Evolutionary conservation across 2,113 vertebrate genomes (phyloP).

Genomic region (Neogobius melanostomus): DNA sequence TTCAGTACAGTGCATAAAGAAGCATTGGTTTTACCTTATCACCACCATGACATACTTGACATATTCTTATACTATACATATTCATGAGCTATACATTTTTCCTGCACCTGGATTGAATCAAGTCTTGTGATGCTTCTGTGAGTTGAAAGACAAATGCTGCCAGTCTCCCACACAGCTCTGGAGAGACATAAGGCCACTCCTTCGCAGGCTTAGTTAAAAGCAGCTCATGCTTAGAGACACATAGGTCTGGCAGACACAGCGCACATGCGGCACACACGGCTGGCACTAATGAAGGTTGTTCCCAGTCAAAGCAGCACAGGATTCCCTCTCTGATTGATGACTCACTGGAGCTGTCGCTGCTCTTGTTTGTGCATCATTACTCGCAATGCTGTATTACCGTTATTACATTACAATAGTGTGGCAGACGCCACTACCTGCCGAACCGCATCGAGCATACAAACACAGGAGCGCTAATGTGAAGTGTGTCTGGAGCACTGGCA

Average conservation of each 20-base stretch:
- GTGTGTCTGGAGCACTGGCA: slow-evolving; percentile 16
- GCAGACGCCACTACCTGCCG: slow-evolving; percentile 32
- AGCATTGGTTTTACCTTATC: too few relatives aligned
- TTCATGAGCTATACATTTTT: background rate
- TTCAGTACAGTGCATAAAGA: too few relatives aligned
- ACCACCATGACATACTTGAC: background rate
- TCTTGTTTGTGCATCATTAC: slow-evolving; percentile 54
- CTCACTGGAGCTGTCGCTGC: slow-evolving; percentile 47
- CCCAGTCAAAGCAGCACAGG: slow-evolving; percentile 55
- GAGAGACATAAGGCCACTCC: slow-evolving; percentile 24
- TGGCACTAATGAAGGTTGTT: slow-evolving; percentile 63
- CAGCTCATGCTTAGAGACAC: slow-evolving; percentile 13
- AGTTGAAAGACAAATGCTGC: slow-evolving; percentile 24
- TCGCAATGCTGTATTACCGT: slow-evolving; percentile 28
- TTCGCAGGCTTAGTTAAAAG: slow-evolving; percentile 34
- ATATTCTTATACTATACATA: background rate
- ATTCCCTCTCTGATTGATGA: slow-evolving; percentile 69
- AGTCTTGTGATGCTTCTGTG: background rate
- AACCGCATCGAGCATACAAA: background rate
- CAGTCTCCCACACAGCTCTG: slow-evolving; percentile 12
- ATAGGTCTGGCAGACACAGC: slow-evolving; percentile 5
- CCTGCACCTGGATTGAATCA: background rate
- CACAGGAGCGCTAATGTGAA: slow-evolving; percentile 14
- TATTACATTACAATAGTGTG: slow-evolving; percentile 33
- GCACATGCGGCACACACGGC: slow-evolving; percentile 9